phyloP scores from a whole-genome alignment of 2,888 invertebrate genomes.

The Clepsis dumicolana region DNA sequence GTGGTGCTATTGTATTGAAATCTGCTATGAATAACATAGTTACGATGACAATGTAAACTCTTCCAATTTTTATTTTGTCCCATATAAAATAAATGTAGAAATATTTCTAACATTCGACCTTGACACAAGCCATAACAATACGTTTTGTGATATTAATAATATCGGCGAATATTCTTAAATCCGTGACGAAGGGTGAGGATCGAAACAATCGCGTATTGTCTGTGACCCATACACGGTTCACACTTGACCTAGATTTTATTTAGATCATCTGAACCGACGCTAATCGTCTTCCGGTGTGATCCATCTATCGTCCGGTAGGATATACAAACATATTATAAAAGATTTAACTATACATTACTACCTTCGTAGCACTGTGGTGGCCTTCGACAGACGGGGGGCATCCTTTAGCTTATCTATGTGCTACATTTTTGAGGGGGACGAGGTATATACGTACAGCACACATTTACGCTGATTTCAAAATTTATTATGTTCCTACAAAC shows the following conservation, averaged over 20 bases:
- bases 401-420: too few relatives aligned
- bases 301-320: neutral
- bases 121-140: conserved; percentile 31
- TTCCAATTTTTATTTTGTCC: too few relatives aligned
- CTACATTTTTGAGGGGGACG: too few relatives aligned
- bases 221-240: neutral
- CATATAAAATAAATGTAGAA: neutral
- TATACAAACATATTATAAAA: neutral
- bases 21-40: too few relatives aligned
- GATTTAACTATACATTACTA: too few relatives aligned
- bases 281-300: neutral
- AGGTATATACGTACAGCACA: too few relatives aligned
- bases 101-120: conserved; percentile 7
- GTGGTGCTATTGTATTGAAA: too few relatives aligned
- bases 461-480: too few relatives aligned
- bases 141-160: conserved; percentile 29
- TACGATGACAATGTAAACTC: too few relatives aligned
- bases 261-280: neutral
- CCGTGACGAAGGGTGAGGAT: conserved; percentile 8
- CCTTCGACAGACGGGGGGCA: too few relatives aligned
- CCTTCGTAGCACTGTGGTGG: too few relatives aligned
- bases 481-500: too few relatives aligned
- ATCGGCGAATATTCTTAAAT: neutral
- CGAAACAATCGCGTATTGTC: conserved; percentile 36
- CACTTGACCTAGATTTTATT: conserved; percentile 40